Evolutionary conservation across 2,888 invertebrate genomes (phyloP), one percentile per base, ranked within the genome.

Genomic region (Philereme vetulata): DNA sequence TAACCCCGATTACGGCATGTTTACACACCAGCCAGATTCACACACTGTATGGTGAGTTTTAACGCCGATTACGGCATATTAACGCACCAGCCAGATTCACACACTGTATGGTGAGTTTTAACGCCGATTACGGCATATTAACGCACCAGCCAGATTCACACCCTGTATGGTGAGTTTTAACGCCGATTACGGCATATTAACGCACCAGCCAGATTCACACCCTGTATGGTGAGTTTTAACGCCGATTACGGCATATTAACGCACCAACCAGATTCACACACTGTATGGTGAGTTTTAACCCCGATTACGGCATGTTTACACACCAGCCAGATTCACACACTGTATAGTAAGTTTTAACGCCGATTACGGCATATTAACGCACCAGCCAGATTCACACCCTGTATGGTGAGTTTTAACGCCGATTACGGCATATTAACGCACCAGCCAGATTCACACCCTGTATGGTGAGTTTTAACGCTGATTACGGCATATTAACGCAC

Each of bases 51-150:
- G 76, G 97, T 98, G 88, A 96, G 98, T 71, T 98, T 98, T 83
- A 98, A 98, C 93, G 97, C 98, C 0, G 98, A 98, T 89, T 98
- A 97, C 83, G 98, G 98, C 86, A 96, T 96, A 96, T 96, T 96
- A 81, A 95, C 95, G 1, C 93, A 94, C 65, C 95, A 96, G 71
- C 90, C 90, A 0, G 95, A 95, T 70, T 93, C 94, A n/a, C 93
- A 93, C 58, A 95, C 94, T 57, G 94, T 95, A 40, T 95, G 76
- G 97, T 98, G 88, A 96, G 98, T 71, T 98, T 98, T 83, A 98
- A 98, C 93, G 97, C 98, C 0, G 98, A 98, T 89, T 98, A 97
- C 83, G 98, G 98, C 86, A 96, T 96, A 96, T 96, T 96, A 81
- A 95, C 95, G 1, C 93, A 94, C 65, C 95, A 96, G 71, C 90